A percentile compares a stretch with the other conserved stretches of the same genome.
Conservation (phyloP, 2,797 vertebrate genomes). For the Phataginus tetradactyla region DNA sequence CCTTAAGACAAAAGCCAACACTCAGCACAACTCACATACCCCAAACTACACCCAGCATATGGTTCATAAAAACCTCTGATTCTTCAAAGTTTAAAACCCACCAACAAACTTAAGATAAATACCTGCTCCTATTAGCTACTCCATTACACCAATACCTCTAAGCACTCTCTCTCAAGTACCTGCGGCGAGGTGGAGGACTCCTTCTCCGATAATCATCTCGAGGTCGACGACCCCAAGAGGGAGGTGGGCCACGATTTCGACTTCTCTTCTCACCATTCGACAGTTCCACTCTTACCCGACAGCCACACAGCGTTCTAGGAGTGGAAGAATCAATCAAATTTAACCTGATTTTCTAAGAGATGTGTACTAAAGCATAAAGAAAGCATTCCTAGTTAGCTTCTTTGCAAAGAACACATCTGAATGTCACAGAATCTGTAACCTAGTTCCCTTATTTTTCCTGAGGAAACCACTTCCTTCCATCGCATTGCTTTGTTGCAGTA, state of each 20-base stretch:
- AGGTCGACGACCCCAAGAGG: slow-evolving; percentile 95
- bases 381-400: neutral
- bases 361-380: neutral
- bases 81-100: slow-evolving; percentile 83
- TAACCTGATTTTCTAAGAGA: neutral
- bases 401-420: neutral
- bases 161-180: slow-evolving; percentile 88
- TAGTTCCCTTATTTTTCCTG: no score
- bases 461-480: neutral
- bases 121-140: slow-evolving; percentile 85
- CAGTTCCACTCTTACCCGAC: slow-evolving; percentile 96
- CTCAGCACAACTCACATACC: slow-evolving; percentile 86
- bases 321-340: neutral
- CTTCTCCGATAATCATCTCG: slow-evolving; percentile 95
- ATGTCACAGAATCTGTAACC: neutral
- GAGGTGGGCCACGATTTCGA: slow-evolving; percentile 95
- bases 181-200: slow-evolving; percentile 94
- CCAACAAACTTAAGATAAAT: slow-evolving; percentile 85
- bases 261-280: slow-evolving; percentile 98
- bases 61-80: slow-evolving; percentile 71
- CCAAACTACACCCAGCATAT: slow-evolving; percentile 74
- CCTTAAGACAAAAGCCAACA: slow-evolving; percentile 88
- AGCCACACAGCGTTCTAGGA: slow-evolving; percentile 94
- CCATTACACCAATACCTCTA: slow-evolving; percentile 80
- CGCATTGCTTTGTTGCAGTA: neutral